Conservation (phyloP, 2,888 invertebrate species). For the Dryocosmus kuriphilus region DNA sequence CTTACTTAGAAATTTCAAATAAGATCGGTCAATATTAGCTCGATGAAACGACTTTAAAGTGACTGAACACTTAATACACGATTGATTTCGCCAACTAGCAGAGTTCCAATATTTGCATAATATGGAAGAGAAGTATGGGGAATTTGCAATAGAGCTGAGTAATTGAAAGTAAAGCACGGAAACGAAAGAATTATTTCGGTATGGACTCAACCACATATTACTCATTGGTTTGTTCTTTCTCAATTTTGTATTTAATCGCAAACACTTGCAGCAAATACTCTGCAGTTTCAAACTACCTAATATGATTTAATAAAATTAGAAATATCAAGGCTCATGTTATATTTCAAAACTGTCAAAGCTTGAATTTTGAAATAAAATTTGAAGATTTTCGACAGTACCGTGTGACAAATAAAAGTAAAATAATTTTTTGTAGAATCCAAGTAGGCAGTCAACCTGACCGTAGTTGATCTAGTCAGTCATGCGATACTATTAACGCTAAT, state of each 20-base stretch:
- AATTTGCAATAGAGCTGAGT: not conserved
- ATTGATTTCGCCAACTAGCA: not conserved
- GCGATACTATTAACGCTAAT: not conserved
- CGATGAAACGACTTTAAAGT: not conserved
- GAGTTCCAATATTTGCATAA: not conserved
- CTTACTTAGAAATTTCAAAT: not conserved
- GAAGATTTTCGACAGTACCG: not conserved
- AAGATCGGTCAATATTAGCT: not conserved
- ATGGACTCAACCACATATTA: not conserved
- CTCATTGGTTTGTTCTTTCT: not conserved
- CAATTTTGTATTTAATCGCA: not conserved
- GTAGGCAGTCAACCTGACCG: not conserved
- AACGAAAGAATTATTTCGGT: not conserved
- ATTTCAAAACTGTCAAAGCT: not conserved
- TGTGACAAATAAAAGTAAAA: constrained; percentile 22
- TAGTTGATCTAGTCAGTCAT: not conserved
- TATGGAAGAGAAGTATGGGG: not conserved
- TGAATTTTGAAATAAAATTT: not conserved
- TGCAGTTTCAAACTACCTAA: not conserved
- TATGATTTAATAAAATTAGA: not conserved
- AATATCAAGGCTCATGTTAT: not conserved
- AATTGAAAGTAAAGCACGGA: not conserved
- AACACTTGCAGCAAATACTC: not conserved
- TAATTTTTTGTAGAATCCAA: not conserved
- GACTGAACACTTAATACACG: not conserved